phyloP scores from a whole-genome alignment of 2,888 invertebrate genomes.

The Octonoba sinensis region DNA sequence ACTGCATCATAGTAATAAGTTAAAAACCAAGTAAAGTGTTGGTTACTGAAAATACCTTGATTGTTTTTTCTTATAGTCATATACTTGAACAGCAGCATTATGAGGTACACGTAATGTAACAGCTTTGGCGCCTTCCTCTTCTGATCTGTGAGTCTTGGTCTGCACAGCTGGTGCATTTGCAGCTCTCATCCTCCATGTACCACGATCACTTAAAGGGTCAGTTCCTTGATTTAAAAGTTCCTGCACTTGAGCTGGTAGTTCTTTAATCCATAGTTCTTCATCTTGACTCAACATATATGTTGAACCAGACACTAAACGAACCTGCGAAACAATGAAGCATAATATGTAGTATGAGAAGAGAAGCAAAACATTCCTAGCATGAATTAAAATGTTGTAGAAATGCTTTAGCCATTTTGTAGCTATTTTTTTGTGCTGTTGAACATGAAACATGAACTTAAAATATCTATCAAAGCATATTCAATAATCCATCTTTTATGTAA shows the following conservation, averaged over 20 bases:
- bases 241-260: slow-evolving; percentile 72
- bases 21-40: too few species aligned
- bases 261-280: slow-evolving; percentile 69
- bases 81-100: slow-evolving; percentile 74
- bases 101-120: slow-evolving; percentile 73
- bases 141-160: slow-evolving; percentile 19
- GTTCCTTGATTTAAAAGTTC: slow-evolving; percentile 67
- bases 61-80: slow-evolving; percentile 74
- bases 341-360: too few species aligned
- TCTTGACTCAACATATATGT: slow-evolving; percentile 74
- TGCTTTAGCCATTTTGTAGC: too few species aligned
- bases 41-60: slow-evolving; percentile 68
- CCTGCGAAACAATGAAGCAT: slow-evolving; percentile 67
- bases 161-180: slow-evolving; percentile 6
- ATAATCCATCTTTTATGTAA: too few species aligned
- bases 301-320: slow-evolving; percentile 72
- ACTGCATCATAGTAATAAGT: too few species aligned
- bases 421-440: too few species aligned
- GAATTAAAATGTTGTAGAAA: too few species aligned
- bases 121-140: slow-evolving; percentile 48
- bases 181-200: slow-evolving; percentile 64
- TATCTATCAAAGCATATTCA: too few species aligned
- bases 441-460: too few species aligned
- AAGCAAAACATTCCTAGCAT: too few species aligned
- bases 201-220: slow-evolving; percentile 73